Evolutionary conservation across 1,140 invertebrate species (phyloP).

Genomic region (Microplitis mediator): DNA sequence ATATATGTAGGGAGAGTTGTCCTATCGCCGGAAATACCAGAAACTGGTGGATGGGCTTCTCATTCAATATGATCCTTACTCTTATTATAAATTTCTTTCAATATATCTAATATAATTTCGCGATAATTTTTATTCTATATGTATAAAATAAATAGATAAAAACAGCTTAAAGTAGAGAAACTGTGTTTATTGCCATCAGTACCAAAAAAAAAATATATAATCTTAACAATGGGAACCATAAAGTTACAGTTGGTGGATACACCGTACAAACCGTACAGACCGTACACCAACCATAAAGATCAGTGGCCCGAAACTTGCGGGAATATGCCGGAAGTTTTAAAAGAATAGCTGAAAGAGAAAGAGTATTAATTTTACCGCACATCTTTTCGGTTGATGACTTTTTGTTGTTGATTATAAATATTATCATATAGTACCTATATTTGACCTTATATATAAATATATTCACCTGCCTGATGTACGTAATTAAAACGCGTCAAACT

Average conservation of each 20-base stretch:
- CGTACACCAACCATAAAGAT: constrained; percentile 29
- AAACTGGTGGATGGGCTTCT: constrained; percentile 47
- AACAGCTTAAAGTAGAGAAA: neutral
- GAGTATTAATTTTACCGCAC: too few relatives aligned
- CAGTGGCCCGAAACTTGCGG: constrained; percentile 33
- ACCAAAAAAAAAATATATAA: neutral
- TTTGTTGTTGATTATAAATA: too few relatives aligned
- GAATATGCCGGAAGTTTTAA: neutral
- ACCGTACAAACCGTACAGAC: too few relatives aligned
- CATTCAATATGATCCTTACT: constrained; percentile 32
- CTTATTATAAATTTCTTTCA: too few relatives aligned
- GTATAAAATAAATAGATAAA: neutral
- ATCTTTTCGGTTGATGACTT: too few relatives aligned
- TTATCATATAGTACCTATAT: too few relatives aligned
- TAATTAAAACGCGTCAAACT: too few relatives aligned
- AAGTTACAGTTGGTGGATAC: neutral
- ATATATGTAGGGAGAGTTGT: constrained; percentile 28
- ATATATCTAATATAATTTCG: neutral
- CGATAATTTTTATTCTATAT: neutral
- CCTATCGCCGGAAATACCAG: constrained; percentile 47
- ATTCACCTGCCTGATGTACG: too few relatives aligned
- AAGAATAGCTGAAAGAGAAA: neutral
- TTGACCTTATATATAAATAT: too few relatives aligned
- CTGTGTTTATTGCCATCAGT: neutral
- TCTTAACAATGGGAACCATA: neutral